Base-by-base conservation (phyloP, 1,140 invertebrate genomes). In the Harlomillsia oculata region DNA sequence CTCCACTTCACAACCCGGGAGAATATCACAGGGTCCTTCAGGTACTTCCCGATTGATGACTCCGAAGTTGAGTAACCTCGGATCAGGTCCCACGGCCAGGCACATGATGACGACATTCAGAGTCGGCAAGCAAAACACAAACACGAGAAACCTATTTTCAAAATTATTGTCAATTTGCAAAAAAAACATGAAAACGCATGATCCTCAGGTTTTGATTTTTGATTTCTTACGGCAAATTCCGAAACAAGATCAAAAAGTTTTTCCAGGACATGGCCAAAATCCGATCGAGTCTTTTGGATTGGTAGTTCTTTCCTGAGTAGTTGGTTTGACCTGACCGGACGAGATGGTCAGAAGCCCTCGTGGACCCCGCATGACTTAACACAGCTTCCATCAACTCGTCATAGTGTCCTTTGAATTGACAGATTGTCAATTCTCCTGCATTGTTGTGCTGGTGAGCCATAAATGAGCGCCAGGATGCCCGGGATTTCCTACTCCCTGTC, bases 61-160 rank as follows among this genome's bases (percentile, higher is more conserved):
- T 23, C 87, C 89, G 68, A 97, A 65, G 57, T 80, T 80, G 0
- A 97, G 76, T 43, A 85, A 83, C 44, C 79, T 82, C 0, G 93
- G 92, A 69, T 92, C 87, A 25, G 86, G 79, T 53, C 92, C 92
- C 62, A 97, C 91, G 25, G 90, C 88, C 58, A 94, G 70, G 71
- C 92, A 96, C 75, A 96, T 95, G 3, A 95, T 78, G 40, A 93
- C 84, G 18, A 92, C 88, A 75, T 96, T 89, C 72, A 89, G 82
- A 4, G 91, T 84, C 25, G 92, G 92, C 65, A 95, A 71, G 11
- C 84, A 82, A 67, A 95, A 90, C 67, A 95, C 88, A 72, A 96
- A 95, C 55, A 87, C 72, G 80, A 93, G 87, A 18, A 91, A 82
- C 39, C 85, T 87, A 75, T 73, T 59, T 55, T 21, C 2, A 40